phyloP scores from a whole-genome alignment of 2,113 vertebrate genomes.

The Equus quagga region DNA sequence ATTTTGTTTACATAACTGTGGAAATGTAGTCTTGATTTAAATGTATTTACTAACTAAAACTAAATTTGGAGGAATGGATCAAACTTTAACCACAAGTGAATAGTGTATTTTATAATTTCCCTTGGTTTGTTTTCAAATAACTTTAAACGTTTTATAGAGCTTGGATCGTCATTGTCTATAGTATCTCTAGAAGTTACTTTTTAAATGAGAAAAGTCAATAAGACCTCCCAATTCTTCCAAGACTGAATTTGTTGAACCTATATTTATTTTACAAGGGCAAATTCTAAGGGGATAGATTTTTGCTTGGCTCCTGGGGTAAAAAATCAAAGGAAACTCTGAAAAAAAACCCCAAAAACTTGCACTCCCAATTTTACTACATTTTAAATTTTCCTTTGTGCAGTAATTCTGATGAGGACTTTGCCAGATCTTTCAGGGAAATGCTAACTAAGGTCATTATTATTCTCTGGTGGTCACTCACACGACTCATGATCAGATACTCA shows the following conservation, averaged over 20 bases:
- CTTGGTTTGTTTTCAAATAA: constrained; percentile 41
- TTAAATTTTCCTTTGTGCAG: not conserved
- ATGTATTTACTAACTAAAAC: constrained; percentile 17
- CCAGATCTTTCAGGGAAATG: not conserved
- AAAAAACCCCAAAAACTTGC: not conserved
- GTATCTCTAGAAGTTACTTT: constrained; percentile 29
- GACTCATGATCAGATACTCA: not conserved
- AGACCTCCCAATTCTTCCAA: constrained; percentile 33
- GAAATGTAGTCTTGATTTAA: constrained; percentile 57
- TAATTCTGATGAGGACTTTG: not conserved
- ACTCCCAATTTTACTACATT: constrained; percentile 15
- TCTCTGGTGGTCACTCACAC: not conserved
- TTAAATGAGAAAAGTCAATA: constrained; percentile 36
- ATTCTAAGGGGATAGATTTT: constrained; percentile 23
- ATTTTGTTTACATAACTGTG: constrained; percentile 54
- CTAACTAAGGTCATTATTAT: not conserved
- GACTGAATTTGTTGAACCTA: constrained; percentile 11
- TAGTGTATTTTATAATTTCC: constrained; percentile 39
- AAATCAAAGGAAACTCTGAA: constrained; percentile 26
- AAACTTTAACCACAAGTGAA: not conserved
- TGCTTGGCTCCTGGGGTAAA: not conserved
- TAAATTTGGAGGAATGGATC: constrained; percentile 43
- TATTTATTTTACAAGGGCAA: not conserved
- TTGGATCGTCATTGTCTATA: not conserved
- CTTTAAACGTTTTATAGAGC: not conserved